Evolutionary conservation across 2,888 invertebrate genomes (phyloP), one percentile per base, ranked within the genome.

Genomic region (Adelognathus sp.): DNA sequence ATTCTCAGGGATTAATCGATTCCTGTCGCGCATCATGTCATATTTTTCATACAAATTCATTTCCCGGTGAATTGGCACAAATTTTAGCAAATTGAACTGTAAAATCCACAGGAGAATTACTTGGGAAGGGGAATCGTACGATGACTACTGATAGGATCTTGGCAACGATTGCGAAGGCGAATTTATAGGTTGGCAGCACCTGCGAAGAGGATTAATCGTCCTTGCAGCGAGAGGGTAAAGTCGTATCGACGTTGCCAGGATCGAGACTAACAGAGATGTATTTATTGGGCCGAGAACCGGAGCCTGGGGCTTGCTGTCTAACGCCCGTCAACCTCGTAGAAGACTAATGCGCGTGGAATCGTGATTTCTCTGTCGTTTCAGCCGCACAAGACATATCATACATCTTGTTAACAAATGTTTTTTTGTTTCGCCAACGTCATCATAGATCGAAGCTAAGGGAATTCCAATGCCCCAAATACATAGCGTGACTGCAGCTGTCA

Each of bases 191-290:
- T 31, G 27, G 39, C 7, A 58, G 24, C 64, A 33, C 33, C 56
- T 44, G 46, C 58, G 39, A 64, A 44, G 46, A 56, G 56, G 56
- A 73, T 73, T 56, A 64, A 73, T 73, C 73, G 73, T 24, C 14
- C 56, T 11, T 54, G 46, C 36, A 29, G 16, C 7, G 33, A 33
- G 46, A 14, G n/a, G 27, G 16, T 6, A 46, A 46, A 27, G 46
- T 46, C 71, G 80, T 79, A 81, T 81, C 81, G 79, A 76, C 78
- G 36, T 81, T 73, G 52, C 70, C 70, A 41, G 69, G 61, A 16
- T 24, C 41, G 60, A 60, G 69, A 81, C 61, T 66, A 70, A 81
- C 69, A 75, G 58, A 69, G 76, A 76, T 79, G n/a, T n/a, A 81
- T 79, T 79, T 81, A 75, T 81, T 72, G 63, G 33, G 14, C 44